Base-by-base conservation (phyloP, 23 tunicate genomes). In the Diplosoma virens region DNA sequence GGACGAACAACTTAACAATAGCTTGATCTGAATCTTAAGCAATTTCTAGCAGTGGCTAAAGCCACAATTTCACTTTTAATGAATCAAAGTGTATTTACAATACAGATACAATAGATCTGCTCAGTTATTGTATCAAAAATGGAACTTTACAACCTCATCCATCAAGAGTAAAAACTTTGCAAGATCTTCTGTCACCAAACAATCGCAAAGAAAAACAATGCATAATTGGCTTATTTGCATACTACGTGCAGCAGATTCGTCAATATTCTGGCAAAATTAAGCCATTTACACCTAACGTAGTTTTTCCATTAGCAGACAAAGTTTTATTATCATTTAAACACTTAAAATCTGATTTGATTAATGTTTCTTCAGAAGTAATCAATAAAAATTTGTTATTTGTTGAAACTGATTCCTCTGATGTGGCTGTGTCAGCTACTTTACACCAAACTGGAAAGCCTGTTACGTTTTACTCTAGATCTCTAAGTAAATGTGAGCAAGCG, bases 371-470 rank as follows among this genome's bases (percentile, higher is more conserved):
- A 30, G 36, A 25, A 7, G 22, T 16, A 55, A 74, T 74, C 3
- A 75, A 74, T 74, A 33, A 74, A 55, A 32, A 3, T 20, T n/a
- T 33, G 3, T 61, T 61, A 7, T 14, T 27, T 26, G 79, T 61
- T 7, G 79, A 61, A 28, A 7, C 37, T 55, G 79, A 74, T 28
- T 75, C 77, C 5, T 71, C 77, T 14, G 71, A 50, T 18, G 67
- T 74, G 7, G 76, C 76, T 22, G 66, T 70, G 9, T 70, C 76
- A 34, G 76, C 76, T 4, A 70, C 76, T 37, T 70, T 37, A 37
- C 37, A 37, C 59, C 76, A 70, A 37, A 37, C 18, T 16, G 66
- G 76, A 11, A 24, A 74, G 27, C 82, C 82, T n/a, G 82, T 67
- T 16, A 76, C 73, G 4, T 77, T 61, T 28, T 4, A 6, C 26